Percentiles rank a stretch among this genome's conserved stretches.
phyloP scores from a whole-genome alignment of 2,888 invertebrate genomes.

The Athetis lepigone region DNA sequence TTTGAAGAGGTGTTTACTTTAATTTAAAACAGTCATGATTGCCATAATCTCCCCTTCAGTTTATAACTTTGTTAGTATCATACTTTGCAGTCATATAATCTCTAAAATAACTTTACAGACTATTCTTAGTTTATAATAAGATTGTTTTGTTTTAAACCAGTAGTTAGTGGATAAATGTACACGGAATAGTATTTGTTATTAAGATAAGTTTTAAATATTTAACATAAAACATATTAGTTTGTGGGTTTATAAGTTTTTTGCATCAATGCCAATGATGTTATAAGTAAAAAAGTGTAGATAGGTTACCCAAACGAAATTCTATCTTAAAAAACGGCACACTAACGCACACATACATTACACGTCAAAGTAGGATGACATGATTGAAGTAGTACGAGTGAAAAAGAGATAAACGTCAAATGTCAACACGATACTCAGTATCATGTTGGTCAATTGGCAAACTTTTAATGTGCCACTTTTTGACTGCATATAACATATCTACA shows the following conservation, averaged over 20 bases:
- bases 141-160: conserved; percentile 57
- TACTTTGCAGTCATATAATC: conserved; percentile 62
- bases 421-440: no score
- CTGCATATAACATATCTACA: no score
- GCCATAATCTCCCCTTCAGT: conserved; percentile 11
- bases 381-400: no score
- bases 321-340: no score
- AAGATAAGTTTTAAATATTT: not conserved
- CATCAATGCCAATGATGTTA: no score
- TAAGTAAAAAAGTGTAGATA: no score
- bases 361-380: no score
- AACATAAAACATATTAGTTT: conserved; percentile 11
- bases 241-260: not conserved
- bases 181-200: conserved; percentile 12
- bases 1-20: conserved; percentile 13
- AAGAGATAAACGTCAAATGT: no score
- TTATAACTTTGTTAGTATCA: conserved; percentile 30
- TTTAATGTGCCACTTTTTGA: no score
- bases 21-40: conserved; percentile 19
- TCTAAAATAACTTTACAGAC: conserved; percentile 46
- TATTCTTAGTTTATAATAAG: conserved; percentile 50
- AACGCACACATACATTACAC: no score
- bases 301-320: no score
- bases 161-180: conserved; percentile 14
- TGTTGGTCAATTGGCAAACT: no score